Percentiles rank a stretch among this genome's conserved stretches.
phyloP scores from a whole-genome alignment of 2,113 vertebrate genomes.

The Murina feae region DNA sequence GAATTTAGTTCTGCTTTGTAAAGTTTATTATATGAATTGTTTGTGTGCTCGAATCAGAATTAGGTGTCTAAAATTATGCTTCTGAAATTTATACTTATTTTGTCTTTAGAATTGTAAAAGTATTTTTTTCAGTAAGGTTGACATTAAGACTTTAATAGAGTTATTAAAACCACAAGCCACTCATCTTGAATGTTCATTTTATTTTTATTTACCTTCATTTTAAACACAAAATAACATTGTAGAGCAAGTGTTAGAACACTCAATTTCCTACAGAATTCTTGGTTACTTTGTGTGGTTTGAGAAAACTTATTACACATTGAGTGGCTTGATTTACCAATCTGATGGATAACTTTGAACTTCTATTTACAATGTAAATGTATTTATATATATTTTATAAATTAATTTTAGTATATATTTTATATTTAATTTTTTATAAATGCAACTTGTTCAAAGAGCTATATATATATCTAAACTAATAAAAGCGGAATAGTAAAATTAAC shows the following conservation, averaged over 20 bases:
- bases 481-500: too few species aligned
- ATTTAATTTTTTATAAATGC: neutral
- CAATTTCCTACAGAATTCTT: neutral
- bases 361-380: neutral
- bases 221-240: neutral
- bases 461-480: too few species aligned
- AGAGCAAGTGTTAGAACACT: neutral
- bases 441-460: too few species aligned
- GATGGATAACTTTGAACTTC: neutral
- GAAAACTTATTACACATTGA: neutral
- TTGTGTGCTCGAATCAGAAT: neutral
- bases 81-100: neutral
- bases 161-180: neutral
- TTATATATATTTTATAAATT: neutral
- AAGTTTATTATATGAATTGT: slow-evolving; percentile 12
- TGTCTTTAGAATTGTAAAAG: neutral
- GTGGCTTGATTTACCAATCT: neutral
- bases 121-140: neutral
- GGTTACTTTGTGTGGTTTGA: neutral
- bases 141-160: neutral
- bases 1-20: slow-evolving; percentile 23
- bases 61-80: slow-evolving; percentile 1
- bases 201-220: neutral
- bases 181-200: neutral
- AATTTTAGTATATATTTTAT: neutral